These are phyloP conservation scores for Pandemis heparana DNA, from an alignment of 2,888 invertebrate species.

Conservation along the genomic window DNA sequence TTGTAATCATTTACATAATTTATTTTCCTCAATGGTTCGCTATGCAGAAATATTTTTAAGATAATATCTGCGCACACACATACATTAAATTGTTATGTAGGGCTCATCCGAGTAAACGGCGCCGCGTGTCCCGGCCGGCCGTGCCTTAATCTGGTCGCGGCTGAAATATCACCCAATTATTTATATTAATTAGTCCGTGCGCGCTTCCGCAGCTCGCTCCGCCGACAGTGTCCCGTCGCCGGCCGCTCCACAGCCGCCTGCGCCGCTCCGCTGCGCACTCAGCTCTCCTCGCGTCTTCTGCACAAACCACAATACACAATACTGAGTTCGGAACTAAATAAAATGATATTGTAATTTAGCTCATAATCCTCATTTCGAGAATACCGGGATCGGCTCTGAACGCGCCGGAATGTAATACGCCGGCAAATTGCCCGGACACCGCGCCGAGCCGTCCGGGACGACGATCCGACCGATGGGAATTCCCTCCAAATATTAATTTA, in stretches of 20 bases:
- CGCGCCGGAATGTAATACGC: conserved; percentile 19
- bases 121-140: background rate
- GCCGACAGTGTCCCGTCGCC: conserved; percentile 8
- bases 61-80: no score
- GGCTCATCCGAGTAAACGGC: background rate
- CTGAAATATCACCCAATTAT: conserved; percentile 36
- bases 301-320: background rate
- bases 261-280: background rate
- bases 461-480: conserved; percentile 12
- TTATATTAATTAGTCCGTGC: conserved; percentile 41
- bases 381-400: conserved; percentile 9
- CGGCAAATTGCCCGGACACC: background rate
- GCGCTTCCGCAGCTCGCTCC: conserved; percentile 16
- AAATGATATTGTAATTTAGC: conserved; percentile 23
- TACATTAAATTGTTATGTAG: no score
- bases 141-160: background rate
- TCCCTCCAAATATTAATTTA: conserved; percentile 28
- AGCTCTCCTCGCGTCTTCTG: background rate
- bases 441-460: background rate
- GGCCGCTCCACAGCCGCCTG: conserved; percentile 7
- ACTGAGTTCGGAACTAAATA: conserved; percentile 6
- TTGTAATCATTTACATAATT: no score
- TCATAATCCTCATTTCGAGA: conserved; percentile 20
- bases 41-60: no score
- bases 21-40: no score